phyloP scores from a whole-genome alignment of 2,888 invertebrate genomes.

The Clusia tigrina region DNA sequence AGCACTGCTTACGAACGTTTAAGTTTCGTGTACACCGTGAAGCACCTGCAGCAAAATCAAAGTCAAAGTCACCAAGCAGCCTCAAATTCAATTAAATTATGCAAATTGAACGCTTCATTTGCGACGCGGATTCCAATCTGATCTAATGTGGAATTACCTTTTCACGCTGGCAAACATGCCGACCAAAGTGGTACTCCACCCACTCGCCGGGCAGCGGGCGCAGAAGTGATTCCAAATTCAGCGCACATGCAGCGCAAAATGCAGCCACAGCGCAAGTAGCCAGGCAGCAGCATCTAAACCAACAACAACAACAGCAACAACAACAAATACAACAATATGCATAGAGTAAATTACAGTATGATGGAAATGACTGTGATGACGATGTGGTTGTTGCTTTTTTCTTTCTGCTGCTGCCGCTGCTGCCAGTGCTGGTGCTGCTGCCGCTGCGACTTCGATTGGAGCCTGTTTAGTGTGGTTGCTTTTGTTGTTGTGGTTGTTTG shows the following conservation, averaged over 20 bases:
- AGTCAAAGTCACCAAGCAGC: conserved; percentile 25
- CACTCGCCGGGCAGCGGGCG: conserved; percentile 37
- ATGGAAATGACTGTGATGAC: too few relatives aligned
- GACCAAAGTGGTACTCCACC: conserved; percentile 44
- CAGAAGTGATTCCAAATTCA: conserved; percentile 30
- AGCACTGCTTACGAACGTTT: too few relatives aligned
- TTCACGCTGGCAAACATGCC: conserved; percentile 27
- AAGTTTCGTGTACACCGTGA: background rate
- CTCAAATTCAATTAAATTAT: conserved; percentile 59
- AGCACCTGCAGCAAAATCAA: conserved; percentile 21
- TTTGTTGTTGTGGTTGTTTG: conserved; percentile 35
- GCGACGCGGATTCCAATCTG: conserved; percentile 25
- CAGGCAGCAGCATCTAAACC: too few relatives aligned
- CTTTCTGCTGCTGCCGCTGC: background rate
- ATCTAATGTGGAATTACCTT: conserved; percentile 40
- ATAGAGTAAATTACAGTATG: conserved; percentile 47
- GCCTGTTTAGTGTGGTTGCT: conserved; percentile 29
- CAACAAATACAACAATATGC: conserved; percentile 36
- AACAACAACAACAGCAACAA: conserved; percentile 14
- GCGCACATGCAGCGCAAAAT: conserved; percentile 14
- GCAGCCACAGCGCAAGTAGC: conserved; percentile 26
- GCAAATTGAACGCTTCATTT: conserved; percentile 52
- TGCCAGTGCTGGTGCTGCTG: conserved; percentile 7
- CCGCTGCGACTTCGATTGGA: conserved; percentile 1
- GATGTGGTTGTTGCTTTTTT: background rate